Conservation (phyloP, 2,888 invertebrate genomes). For the Platycnemis pennipes region DNA sequence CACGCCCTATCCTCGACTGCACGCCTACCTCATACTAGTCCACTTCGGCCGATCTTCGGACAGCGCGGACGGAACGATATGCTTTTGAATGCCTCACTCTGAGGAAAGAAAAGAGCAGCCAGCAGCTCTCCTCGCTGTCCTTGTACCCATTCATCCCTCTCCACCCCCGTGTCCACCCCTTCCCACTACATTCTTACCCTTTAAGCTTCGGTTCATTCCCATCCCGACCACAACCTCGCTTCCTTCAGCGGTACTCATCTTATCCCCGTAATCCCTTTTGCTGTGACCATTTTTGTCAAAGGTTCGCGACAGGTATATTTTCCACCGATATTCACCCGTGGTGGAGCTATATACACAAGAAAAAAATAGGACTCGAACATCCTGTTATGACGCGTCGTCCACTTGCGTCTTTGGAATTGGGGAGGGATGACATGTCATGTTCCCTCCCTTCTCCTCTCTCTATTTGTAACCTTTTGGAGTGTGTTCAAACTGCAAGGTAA, state of each 20-base stretch:
- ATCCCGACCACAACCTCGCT: not conserved
- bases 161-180: not conserved
- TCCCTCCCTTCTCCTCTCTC: not conserved
- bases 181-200: not conserved
- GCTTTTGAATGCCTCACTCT: not conserved
- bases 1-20: not conserved
- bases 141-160: not conserved
- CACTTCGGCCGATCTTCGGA: not conserved
- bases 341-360: not conserved
- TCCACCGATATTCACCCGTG: not conserved
- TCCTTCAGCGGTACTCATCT: not conserved
- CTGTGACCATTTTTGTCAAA: conserved; percentile 47
- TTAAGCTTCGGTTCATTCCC: not conserved
- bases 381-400: not conserved
- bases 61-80: not conserved
- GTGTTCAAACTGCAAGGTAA: not conserved
- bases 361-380: not conserved
- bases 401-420: not conserved
- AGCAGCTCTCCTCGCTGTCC: not conserved
- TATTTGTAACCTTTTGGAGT: not conserved
- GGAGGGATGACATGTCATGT: not conserved
- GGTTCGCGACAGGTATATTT: not conserved
- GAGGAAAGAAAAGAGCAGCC: not conserved
- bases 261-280: conserved; percentile 20
- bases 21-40: not conserved